These are phyloP conservation scores for Ciconia stormi DNA, from an alignment of 2,113 vertebrate species.

Conservation along the genomic window DNA sequence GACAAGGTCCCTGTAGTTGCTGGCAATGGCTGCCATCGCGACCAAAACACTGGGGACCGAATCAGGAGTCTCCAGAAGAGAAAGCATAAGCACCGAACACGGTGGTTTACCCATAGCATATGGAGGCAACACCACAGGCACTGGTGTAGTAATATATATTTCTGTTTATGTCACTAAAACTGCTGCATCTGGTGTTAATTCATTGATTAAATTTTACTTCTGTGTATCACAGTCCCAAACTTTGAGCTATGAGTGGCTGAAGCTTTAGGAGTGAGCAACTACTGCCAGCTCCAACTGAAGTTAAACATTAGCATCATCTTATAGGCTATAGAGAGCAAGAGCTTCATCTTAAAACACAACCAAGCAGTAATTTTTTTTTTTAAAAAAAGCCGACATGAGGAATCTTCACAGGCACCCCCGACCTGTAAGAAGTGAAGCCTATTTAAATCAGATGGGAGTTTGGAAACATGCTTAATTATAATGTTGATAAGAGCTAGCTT, in stretches of 20 bases:
- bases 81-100: accelerated
- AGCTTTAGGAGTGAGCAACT: not conserved
- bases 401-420: not conserved
- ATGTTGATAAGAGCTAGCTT: not conserved
- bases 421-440: not conserved
- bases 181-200: not conserved
- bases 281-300: not conserved
- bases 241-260: not conserved
- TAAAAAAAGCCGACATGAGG: accelerated
- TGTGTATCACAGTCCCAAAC: not conserved
- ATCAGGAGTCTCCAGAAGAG: not conserved
- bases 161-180: not conserved
- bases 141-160: not conserved
- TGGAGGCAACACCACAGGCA: not conserved
- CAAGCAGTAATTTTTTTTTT: not conserved
- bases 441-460: not conserved
- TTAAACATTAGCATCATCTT: not conserved
- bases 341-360: not conserved
- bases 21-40: accelerated
- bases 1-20: not conserved
- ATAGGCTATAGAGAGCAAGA: not conserved
- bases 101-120: not conserved
- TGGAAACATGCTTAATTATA: not conserved
- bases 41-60: accelerated
- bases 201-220: not conserved